A percentile compares a stretch with the other conserved stretches of the same genome.
These are phyloP conservation scores for Equus quagga DNA, from an alignment of 2,113 vertebrate genomes.

Conservation along the genomic window DNA sequence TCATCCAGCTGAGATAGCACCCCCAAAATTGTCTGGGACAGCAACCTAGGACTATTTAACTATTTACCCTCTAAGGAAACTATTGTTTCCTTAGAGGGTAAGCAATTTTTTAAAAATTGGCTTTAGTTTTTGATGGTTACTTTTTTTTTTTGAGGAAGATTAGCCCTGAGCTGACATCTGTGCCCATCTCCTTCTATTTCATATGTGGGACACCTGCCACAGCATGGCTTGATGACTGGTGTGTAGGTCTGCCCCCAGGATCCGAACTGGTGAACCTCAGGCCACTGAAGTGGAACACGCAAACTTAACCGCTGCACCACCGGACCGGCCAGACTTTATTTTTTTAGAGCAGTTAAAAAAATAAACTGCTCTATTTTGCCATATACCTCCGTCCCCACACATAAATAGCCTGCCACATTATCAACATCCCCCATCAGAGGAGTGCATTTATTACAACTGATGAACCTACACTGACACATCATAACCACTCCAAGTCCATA, in stretches of 20 bases:
- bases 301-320: no score
- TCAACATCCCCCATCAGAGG: neutral
- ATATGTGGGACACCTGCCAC: no score
- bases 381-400: no score
- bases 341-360: neutral
- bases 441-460: neutral
- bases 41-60: neutral
- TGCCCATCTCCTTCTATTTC: no score
- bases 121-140: neutral
- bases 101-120: neutral
- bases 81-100: neutral
- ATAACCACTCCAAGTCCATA: neutral
- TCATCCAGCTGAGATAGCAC: neutral
- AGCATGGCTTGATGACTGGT: no score
- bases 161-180: no score
- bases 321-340: neutral
- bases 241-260: no score
- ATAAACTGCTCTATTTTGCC: no score
- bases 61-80: no score
- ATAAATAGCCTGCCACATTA: neutral
- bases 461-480: neutral
- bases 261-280: no score
- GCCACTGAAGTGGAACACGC: no score
- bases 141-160: neutral
- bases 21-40: neutral